Base-by-base conservation (phyloP, 2,888 invertebrate species). In the Linnaemya tessellans region DNA sequence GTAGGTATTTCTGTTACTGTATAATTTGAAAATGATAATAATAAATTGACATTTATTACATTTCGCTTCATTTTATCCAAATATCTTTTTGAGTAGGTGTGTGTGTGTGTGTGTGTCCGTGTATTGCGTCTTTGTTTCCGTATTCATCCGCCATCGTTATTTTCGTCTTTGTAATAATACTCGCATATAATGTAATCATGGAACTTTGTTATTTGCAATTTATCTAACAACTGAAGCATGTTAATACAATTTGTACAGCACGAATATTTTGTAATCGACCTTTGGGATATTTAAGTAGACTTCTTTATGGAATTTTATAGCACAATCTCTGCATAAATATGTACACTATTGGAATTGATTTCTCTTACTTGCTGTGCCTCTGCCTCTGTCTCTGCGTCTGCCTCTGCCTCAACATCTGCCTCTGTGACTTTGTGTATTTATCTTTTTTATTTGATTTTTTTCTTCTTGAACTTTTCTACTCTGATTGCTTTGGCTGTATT, bases 1-100 rank as follows among this genome's bases (percentile, higher is more conserved):
- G 43, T 25, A 41, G 38, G 25, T 64, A 25, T 49, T 58, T 49
- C 5, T 49, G 3, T 62, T 51, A 18, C 9, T 68, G 9, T 51
- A 64, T 68, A 71, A 71, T 71, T 71, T 65, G 56, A 56, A 64
- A 71, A 71, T 84, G 46, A 84, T 80, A 68, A 81, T 62, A 84
- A 74, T 78, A 84, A 80, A 81, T 81, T 85, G 84, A 81, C 79
- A 82, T 85, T 85, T 85, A 85, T 85, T 85, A 81, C 58, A 68
- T 74, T 75, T 64, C 60, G 25, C 51, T 68, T 54, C 25, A 60
- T 74, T 80, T 67, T 43, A 10, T 67, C 38, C 2, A 25, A 70
- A 51, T 62, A 0, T 70, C 13, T 51, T 30, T 58, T 13, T 46
- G n/a, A 20, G 30, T 18, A 9, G 22, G 0, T 64, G 5, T 13